These are phyloP conservation scores for Chrysolina americana DNA, from an alignment of 2,888 invertebrate genomes.

Conservation along the genomic window DNA sequence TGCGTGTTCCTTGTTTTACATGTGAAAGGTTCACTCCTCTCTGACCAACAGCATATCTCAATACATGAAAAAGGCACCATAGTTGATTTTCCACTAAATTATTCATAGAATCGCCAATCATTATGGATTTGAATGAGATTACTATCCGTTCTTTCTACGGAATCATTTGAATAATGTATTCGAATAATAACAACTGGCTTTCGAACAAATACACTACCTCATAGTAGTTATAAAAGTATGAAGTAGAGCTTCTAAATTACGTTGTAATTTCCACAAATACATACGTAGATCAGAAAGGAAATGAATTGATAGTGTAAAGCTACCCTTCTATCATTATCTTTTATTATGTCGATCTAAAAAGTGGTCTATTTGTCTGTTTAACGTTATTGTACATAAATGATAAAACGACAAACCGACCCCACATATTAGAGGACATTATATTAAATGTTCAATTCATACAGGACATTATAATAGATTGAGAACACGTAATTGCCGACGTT, in stretches of 20 bases:
- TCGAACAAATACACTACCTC: slow-evolving; percentile 47
- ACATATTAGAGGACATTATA: slow-evolving; percentile 45
- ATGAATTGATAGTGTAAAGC: slow-evolving; percentile 57
- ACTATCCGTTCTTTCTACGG: slow-evolving; percentile 29
- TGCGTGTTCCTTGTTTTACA: background rate
- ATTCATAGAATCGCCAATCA: slow-evolving; percentile 35
- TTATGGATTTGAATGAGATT: slow-evolving; percentile 32
- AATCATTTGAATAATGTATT: slow-evolving; percentile 42
- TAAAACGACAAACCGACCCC: slow-evolving; percentile 43
- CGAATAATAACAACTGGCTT: slow-evolving; percentile 34
- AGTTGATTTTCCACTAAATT: slow-evolving; percentile 36
- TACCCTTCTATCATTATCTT: slow-evolving; percentile 54
- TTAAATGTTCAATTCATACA: slow-evolving; percentile 57
- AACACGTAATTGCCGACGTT: slow-evolving; percentile 57
- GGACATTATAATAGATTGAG: slow-evolving; percentile 57
- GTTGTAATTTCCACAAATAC: slow-evolving; percentile 58
- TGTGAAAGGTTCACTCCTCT: background rate
- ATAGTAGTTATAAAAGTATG: slow-evolving; percentile 44
- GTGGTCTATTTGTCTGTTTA: slow-evolving; percentile 42
- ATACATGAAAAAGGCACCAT: slow-evolving; percentile 2
- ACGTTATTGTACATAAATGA: slow-evolving; percentile 33
- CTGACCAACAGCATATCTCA: slow-evolving; percentile 1
- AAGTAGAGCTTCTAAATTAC: slow-evolving; percentile 53
- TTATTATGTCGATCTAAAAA: slow-evolving; percentile 45
- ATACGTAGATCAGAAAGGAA: slow-evolving; percentile 59